phyloP scores from a whole-genome alignment of 2,797 vertebrate genomes.

The Pyrocephalus nanus region DNA sequence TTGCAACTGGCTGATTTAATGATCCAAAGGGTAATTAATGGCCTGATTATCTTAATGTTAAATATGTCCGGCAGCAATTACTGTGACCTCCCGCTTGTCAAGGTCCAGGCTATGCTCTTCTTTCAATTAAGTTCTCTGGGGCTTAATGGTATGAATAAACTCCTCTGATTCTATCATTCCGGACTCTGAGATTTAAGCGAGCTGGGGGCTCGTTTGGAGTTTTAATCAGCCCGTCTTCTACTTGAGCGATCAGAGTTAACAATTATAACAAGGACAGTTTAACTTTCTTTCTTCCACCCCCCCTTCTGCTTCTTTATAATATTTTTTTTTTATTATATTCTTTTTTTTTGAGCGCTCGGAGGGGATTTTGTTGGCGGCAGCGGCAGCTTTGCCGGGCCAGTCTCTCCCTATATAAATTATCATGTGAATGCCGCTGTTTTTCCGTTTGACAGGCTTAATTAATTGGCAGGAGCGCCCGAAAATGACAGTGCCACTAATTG shows the following conservation, averaged over 20 bases:
- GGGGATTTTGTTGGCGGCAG: conserved; percentile 61
- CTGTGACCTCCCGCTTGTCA: conserved; percentile 99
- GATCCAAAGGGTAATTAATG: conserved; percentile 99
- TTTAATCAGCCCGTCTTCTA: conserved; percentile 84
- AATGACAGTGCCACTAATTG: conserved; percentile 92
- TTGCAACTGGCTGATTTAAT: conserved; percentile 99
- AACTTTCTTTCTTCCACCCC: conserved; percentile 71
- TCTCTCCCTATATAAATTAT: conserved; percentile 93
- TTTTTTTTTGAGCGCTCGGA: conserved; percentile 18
- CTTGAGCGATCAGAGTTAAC: conserved; percentile 78
- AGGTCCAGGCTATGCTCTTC: conserved; percentile 92
- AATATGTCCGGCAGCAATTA: conserved; percentile 99
- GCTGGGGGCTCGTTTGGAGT: conserved; percentile 81
- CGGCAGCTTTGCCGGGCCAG: conserved; percentile 41
- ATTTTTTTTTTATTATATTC: neutral
- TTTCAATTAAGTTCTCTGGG: conserved; percentile 95
- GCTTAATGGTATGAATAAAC: conserved; percentile 89
- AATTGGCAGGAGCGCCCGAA: conserved; percentile 83
- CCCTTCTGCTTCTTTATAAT: neutral
- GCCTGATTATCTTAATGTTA: conserved; percentile 99
- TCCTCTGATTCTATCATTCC: conserved; percentile 84
- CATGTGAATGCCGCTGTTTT: conserved; percentile 80
- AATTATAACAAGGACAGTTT: conserved; percentile 82
- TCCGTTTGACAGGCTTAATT: conserved; percentile 86
- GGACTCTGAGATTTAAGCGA: conserved; percentile 82